Percentiles rank a stretch among this genome's conserved stretches.
phyloP scores from a whole-genome alignment of 2,113 vertebrate species.

The Caloenas nicobarica region DNA sequence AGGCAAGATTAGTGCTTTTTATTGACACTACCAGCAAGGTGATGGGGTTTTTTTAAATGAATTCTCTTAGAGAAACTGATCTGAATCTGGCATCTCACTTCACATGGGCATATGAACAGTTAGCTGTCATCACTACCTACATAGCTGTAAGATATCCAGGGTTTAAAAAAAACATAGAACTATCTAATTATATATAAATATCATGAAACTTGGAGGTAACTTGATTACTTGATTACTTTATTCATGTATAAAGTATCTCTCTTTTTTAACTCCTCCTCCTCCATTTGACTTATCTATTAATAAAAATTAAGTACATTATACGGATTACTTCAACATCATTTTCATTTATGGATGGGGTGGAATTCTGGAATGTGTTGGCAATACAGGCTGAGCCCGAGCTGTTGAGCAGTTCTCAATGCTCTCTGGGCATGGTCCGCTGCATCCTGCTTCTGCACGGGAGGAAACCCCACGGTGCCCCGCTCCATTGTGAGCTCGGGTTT shows the following conservation, averaged over 20 bases:
- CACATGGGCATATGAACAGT: not conserved
- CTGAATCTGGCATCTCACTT: not conserved
- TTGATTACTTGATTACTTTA: not conserved
- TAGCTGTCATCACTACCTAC: slow-evolving; percentile 35
- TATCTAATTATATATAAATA: not conserved
- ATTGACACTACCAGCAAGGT: not conserved
- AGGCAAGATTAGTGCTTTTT: not conserved
- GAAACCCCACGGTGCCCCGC: fast-evolving
- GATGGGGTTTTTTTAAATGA: not conserved
- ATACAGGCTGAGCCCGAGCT: not conserved
- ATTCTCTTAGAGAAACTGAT: not conserved
- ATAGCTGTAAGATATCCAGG: not conserved
- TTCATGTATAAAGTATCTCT: not conserved
- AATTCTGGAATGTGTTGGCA: fast-evolving
- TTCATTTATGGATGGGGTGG: not conserved
- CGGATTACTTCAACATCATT: not conserved
- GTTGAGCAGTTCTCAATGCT: not conserved
- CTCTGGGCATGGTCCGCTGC: not conserved
- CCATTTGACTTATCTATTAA: not conserved
- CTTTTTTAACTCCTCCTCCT: not conserved
- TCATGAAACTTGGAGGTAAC: not conserved
- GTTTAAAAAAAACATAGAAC: not conserved
- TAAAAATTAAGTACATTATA: not conserved
- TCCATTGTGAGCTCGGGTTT: fast-evolving
- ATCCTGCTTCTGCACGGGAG: not conserved